Evolutionary conservation across 2,797 vertebrate species (phyloP).

Genomic region (Microhierax caerulescens): DNA sequence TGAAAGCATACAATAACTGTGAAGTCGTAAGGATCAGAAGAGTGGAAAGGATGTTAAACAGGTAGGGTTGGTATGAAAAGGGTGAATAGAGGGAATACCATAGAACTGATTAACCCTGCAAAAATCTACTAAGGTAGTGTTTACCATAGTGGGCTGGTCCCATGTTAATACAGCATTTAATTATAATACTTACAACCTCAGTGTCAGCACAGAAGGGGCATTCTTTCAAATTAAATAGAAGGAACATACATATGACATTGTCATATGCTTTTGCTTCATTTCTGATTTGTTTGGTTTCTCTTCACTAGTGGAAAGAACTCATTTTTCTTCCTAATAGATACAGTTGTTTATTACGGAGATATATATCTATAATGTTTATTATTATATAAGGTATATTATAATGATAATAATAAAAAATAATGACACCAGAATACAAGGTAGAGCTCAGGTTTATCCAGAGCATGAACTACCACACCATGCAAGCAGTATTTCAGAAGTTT

Average conservation of each 20-base stretch:
- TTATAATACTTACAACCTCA: not conserved
- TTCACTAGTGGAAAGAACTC: not conserved
- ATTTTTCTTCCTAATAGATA: not conserved
- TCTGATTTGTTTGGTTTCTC: not conserved
- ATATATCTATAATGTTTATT: too few relatives aligned
- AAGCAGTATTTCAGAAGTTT: not conserved
- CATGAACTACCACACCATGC: not conserved
- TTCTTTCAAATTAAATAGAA: conserved; percentile 11
- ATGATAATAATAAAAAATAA: not conserved
- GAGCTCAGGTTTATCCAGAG: not conserved
- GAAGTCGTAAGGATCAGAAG: not conserved
- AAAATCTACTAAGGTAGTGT: not conserved
- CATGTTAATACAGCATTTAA: conserved; percentile 13
- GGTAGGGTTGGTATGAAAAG: not conserved
- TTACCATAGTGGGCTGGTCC: not conserved
- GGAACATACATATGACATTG: not conserved
- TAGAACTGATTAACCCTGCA: not conserved
- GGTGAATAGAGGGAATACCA: not conserved
- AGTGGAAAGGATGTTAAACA: not conserved
- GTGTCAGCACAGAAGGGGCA: not conserved
- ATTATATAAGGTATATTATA: too few relatives aligned
- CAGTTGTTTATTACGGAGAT: not conserved
- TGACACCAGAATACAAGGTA: not conserved
- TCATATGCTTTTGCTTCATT: not conserved
- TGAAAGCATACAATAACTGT: not conserved